Evolutionary conservation across 2,113 vertebrate genomes (phyloP).

Genomic region (Alaudala cheleensis): DNA sequence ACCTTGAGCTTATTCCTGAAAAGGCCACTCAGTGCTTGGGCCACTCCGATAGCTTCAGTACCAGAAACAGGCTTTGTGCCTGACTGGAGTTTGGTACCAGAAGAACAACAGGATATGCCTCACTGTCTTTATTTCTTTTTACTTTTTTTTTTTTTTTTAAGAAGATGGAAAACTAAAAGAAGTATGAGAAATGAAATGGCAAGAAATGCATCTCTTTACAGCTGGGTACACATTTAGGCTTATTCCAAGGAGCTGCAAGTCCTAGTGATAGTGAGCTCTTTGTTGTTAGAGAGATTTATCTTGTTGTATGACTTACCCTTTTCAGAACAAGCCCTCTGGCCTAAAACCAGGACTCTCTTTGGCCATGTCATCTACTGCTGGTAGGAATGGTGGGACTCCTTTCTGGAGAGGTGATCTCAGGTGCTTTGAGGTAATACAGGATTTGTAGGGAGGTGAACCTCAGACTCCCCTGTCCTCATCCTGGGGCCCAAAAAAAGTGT

Average conservation of each 20-base stretch:
- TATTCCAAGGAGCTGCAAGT: background rate
- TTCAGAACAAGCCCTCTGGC: background rate
- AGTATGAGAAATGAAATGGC: background rate
- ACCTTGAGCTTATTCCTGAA: background rate
- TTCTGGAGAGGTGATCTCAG: background rate
- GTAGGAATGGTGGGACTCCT: background rate
- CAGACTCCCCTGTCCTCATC: background rate
- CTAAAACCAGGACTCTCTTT: background rate
- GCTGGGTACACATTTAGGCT: background rate
- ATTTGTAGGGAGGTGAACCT: background rate
- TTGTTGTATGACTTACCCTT: background rate
- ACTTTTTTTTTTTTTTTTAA: background rate
- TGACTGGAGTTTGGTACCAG: background rate
- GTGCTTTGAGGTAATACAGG: background rate
- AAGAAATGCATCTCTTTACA: background rate
- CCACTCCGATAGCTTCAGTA: background rate
- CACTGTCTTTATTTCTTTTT: background rate
- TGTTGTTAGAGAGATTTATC: background rate
- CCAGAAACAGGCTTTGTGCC: background rate
- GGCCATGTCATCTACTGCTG: accelerated
- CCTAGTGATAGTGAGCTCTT: background rate
- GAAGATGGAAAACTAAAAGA: background rate
- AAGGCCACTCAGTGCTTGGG: background rate
- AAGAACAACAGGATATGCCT: background rate
- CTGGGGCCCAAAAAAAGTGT: background rate